Evolutionary conservation across 2,797 vertebrate genomes (phyloP), one percentile per base, ranked within the genome.

Genomic region (Anguilla obscura): DNA sequence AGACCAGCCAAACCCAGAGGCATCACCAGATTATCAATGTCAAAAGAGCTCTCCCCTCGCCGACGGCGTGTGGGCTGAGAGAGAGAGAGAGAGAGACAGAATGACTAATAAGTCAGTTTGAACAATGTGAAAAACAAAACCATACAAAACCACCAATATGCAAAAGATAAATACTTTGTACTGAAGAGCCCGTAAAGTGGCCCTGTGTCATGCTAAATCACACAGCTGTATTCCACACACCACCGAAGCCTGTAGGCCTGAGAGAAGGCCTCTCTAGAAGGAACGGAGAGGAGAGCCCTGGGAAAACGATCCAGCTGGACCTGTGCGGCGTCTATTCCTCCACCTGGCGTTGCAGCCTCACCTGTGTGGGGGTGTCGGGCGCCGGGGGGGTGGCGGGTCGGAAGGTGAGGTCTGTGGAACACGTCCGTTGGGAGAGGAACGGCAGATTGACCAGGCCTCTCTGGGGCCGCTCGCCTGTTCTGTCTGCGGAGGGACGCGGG

Each of bases 11-110:
- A 91, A 10, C 94, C 94, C 91, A 93, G 83, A 16, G 95, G 94
- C 89, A 95, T 95, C 79, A 94, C 92, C 58, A 95, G 88, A 88
- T 94, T 95, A 91, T 95, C 89, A 0, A 94, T 95, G 90, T 94
- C 90, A 0, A 93, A 96, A 0, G 94, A 95, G 88, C 89, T 93
- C 86, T 94, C 94, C 0, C 86, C 90, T 89, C 93, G 93, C 63
- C 93, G 93, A 87, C 93, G 92, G 60, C 95, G 91, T 36, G 91
- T 88, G 52, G 92, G 91, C 92, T 94, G 88, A 58, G 87, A 24
- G 40, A 83, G 71, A 83, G 5, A 58, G 33, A 69, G 58, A 69
- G 33, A 12, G 18, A 18, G 69, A 54, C 33, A 45, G 79, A 45
- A 18, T n/a, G 14, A 69, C 24, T 71, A 50, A 24, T 69, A 66